phyloP scores from a whole-genome alignment of 2,797 vertebrate genomes.

The Pogoniulus pusillus region DNA sequence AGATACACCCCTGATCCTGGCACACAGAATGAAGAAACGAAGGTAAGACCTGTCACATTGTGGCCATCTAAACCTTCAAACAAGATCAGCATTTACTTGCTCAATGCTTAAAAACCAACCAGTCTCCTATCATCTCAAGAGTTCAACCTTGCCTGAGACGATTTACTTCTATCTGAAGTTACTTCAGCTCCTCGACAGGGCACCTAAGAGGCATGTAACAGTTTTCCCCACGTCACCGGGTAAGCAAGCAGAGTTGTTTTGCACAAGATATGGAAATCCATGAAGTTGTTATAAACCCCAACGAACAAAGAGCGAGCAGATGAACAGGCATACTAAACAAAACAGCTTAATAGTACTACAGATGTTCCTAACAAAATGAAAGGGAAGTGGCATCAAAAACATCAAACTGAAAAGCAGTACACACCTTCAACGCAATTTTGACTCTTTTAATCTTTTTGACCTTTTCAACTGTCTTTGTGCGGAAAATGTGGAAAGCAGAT shows the following conservation, averaged over 20 bases:
- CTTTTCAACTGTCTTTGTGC: conserved; percentile 99
- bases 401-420: conserved; percentile 91
- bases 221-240: conserved; percentile 74
- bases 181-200: background rate
- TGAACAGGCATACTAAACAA: conserved; percentile 71
- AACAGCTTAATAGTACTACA: conserved; percentile 59
- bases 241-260: conserved; percentile 74
- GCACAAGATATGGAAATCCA: conserved; percentile 63
- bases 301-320: conserved; percentile 57
- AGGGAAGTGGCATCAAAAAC: conserved; percentile 77
- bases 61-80: background rate
- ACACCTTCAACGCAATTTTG: conserved; percentile 99
- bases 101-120: background rate
- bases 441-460: conserved; percentile 99
- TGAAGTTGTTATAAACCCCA: conserved; percentile 58
- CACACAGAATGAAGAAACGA: background rate
- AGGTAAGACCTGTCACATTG: background rate
- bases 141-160: background rate
- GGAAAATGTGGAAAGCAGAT: conserved; percentile 89
- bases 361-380: conserved; percentile 75
- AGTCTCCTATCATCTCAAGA: background rate
- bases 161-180: background rate
- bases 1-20: background rate
- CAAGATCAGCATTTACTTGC: background rate
- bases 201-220: conserved; percentile 74